phyloP scores from a whole-genome alignment of 1,140 invertebrate genomes.

The Aphelinus certus region DNA sequence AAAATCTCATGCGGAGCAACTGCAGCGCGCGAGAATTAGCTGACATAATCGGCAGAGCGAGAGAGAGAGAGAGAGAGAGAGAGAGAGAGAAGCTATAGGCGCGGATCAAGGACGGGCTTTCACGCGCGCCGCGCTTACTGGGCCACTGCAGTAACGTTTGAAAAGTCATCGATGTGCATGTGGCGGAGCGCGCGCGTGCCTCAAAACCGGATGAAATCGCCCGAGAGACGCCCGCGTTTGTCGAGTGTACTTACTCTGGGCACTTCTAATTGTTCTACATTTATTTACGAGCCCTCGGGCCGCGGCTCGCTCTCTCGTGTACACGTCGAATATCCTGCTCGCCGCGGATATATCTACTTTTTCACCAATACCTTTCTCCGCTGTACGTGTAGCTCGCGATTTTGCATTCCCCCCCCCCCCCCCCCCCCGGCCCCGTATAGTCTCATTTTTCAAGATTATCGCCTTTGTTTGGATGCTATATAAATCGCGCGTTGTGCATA shows the following conservation, averaged over 20 bases:
- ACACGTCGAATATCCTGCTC: neutral
- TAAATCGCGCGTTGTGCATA: neutral
- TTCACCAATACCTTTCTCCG: neutral
- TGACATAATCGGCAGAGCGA: conserved; percentile 2
- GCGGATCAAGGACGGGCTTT: too few relatives aligned
- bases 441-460: conserved; percentile 25
- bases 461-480: neutral
- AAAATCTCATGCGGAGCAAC: too few relatives aligned
- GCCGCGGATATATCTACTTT: neutral
- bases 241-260: neutral
- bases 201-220: too few relatives aligned
- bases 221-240: too few relatives aligned
- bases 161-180: too few relatives aligned
- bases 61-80: too few relatives aligned
- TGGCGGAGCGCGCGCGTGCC: too few relatives aligned
- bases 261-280: conserved; percentile 18
- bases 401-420: neutral
- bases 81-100: too few relatives aligned
- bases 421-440: neutral
- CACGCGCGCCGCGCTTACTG: too few relatives aligned
- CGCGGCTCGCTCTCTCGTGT: neutral
- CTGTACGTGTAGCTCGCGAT: too few relatives aligned
- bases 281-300: neutral
- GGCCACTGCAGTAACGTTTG: too few relatives aligned
- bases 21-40: neutral